A percentile compares a stretch with the other conserved stretches of the same genome.
Conservation (phyloP, 2,113 vertebrate species). For the Melanerpes aurifrons region DNA sequence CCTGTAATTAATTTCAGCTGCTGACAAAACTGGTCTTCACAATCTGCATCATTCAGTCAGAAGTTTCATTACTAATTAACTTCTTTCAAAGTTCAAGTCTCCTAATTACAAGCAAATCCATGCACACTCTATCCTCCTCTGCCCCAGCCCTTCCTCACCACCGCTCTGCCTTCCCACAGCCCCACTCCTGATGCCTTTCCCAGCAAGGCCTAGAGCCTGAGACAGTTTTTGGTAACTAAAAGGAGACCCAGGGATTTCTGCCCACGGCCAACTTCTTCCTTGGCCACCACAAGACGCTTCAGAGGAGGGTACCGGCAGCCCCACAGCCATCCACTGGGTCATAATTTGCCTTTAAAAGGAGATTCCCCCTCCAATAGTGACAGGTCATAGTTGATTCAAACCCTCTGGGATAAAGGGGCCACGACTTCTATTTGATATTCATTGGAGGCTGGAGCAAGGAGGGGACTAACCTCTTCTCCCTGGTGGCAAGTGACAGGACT, state of each 20-base stretch:
- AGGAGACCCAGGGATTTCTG: background rate
- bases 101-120: constrained; percentile 68
- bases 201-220: background rate
- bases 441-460: too few relatives aligned
- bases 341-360: background rate
- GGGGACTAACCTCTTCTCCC: too few relatives aligned
- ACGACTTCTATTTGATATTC: background rate
- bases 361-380: fast-evolving
- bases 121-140: background rate
- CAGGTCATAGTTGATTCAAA: background rate
- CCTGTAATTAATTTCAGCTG: constrained; percentile 77
- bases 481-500: too few relatives aligned
- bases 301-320: background rate
- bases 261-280: background rate
- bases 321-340: background rate
- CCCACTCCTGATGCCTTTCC: background rate
- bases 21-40: constrained; percentile 72
- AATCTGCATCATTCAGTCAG: constrained; percentile 61
- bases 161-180: background rate
- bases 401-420: background rate
- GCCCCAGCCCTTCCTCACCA: background rate
- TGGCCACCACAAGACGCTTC: background rate
- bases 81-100: constrained; percentile 74
- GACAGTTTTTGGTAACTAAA: background rate
- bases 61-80: constrained; percentile 79